Evolutionary conservation across 2,888 invertebrate species (phyloP), one percentile per base, ranked within the genome.

Genomic region (Uloborus plumipes): DNA sequence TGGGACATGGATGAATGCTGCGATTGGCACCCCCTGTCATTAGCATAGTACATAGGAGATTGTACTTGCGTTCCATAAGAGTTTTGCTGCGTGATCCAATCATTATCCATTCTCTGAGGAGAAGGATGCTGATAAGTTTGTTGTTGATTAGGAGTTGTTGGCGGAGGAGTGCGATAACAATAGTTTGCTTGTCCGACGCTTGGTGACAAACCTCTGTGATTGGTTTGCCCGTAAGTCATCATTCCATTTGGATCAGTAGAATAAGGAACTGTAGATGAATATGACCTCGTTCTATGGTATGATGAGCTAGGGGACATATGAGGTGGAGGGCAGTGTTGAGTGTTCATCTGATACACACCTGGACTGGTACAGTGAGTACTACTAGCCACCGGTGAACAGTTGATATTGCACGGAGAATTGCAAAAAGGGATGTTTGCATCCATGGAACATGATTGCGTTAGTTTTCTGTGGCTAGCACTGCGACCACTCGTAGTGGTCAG

Each of bases 91-190:
- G 84, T 61, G 55, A 77, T 80, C 80, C 76, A 84, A 31, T 74
- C 81, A 72, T 80, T 84, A 59, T 84, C 84, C 51, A 84, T 84
- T 2, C 72, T 65, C 16, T 80, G 84, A 14, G 80, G 84, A 20
- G 84, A 77, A 53, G 66, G 49, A 18, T 77, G 72, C 9, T 77
- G 76, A 22, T 77, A 70, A 18, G 77, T 64, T 16, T 65, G 74
- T 55, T 77, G 84, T 20, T 83, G 77, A 61, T 61, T 70, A 13
- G 82, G 74, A 16, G 82, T 69, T 13, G 85, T 55, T 39, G 79
- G 79, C 14, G 84, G 81, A 6, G 85, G 79, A 22, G 85, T 80
- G 47, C 85, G 74, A 51, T 85, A 85, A 58, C 85, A 85, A 39
- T 84, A 84, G 53, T 14, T 69, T 14, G 73, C 69, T 51, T 75